These are phyloP conservation scores for Pseudopipra pipra DNA, from an alignment of 2,113 vertebrate species.

Conservation along the genomic window DNA sequence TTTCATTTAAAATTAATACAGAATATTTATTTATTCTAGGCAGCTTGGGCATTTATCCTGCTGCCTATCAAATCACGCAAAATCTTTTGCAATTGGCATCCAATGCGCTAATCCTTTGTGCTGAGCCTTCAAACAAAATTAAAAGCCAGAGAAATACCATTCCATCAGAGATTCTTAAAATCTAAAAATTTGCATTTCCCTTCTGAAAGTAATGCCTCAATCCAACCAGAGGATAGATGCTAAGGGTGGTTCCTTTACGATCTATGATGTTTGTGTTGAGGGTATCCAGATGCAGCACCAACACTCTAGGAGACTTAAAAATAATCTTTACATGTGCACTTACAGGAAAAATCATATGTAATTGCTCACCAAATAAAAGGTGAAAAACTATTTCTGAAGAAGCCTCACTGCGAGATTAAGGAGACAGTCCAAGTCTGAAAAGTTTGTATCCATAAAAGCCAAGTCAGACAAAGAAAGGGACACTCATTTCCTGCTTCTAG, in stretches of 20 bases:
- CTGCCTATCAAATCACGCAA: neutral
- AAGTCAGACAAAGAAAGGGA: neutral
- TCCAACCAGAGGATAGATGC: neutral
- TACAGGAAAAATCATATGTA: neutral
- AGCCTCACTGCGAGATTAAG: neutral
- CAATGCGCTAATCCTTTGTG: neutral
- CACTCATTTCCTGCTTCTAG: neutral
- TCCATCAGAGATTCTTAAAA: neutral
- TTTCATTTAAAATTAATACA: constrained; percentile 5
- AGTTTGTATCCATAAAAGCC: neutral
- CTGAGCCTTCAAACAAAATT: neutral
- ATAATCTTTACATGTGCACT: neutral
- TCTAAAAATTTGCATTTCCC: neutral
- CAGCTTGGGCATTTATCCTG: neutral
- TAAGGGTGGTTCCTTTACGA: neutral
- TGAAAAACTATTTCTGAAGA: neutral
- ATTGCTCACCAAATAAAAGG: neutral
- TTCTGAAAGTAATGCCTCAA: neutral
- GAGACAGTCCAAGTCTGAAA: neutral
- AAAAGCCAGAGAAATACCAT: constrained; percentile 41
- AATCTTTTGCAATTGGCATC: neutral
- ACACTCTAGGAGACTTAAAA: neutral
- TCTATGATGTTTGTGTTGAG: neutral
- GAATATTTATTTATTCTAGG: neutral
- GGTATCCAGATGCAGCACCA: neutral